Percentiles rank a stretch among this genome's conserved stretches.
Evolutionary conservation across 2,797 vertebrate species (phyloP).

Genomic region (Vultur gryphus): DNA sequence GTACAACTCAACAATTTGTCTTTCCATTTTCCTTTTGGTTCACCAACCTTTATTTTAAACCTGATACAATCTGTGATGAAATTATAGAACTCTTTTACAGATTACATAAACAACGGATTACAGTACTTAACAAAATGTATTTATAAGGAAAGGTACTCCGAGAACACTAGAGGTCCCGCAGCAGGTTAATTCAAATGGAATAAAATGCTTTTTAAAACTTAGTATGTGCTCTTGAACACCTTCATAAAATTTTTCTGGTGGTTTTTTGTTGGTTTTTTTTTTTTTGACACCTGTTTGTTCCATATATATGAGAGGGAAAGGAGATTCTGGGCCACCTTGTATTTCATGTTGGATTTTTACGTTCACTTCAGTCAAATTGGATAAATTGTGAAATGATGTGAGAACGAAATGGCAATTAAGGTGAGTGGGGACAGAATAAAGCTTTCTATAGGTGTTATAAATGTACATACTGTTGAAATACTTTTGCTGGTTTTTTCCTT

Average conservation of each 20-base stretch:
- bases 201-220: neutral
- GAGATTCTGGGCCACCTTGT: neutral
- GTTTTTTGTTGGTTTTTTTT: neutral
- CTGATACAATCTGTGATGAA: neutral
- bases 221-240: neutral
- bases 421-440: neutral
- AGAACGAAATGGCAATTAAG: neutral
- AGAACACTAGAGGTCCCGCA: neutral
- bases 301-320: neutral
- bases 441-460: neutral
- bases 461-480: neutral
- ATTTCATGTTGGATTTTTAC: neutral
- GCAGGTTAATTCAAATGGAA: neutral
- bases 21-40: neutral
- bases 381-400: neutral
- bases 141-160: neutral
- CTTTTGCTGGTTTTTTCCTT: neutral
- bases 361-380: neutral
- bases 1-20: neutral
- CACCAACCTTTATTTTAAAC: neutral
- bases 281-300: neutral
- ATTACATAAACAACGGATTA: neutral
- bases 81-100: neutral
- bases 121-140: neutral
- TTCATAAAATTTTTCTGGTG: neutral